phyloP scores from a whole-genome alignment of 2,113 vertebrate species.

The Lasiurus borealis region DNA sequence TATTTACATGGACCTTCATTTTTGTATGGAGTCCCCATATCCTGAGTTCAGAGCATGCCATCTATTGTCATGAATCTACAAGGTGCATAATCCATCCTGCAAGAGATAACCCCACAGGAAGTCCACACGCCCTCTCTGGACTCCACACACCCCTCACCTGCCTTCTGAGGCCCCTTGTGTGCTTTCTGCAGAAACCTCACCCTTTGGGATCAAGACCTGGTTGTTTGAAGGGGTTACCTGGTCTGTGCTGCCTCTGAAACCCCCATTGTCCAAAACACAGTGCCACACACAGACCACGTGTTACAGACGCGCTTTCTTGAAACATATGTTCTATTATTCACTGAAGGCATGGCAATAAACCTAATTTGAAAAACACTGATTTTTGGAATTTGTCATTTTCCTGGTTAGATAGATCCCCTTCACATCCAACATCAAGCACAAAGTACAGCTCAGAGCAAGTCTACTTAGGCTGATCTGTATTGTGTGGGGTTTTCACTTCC shows the following conservation, averaged over 20 bases:
- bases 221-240: not conserved
- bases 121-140: not conserved
- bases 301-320: not conserved
- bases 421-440: not conserved
- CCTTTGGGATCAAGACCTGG: fast-evolving
- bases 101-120: not conserved
- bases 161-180: not conserved
- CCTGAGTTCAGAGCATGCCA: not conserved
- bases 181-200: not conserved
- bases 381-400: not conserved
- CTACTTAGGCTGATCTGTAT: too few species aligned
- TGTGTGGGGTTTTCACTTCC: too few species aligned
- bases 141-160: fast-evolving
- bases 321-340: not conserved
- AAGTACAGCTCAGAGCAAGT: too few species aligned
- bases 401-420: not conserved
- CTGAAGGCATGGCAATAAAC: not conserved
- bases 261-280: too few species aligned
- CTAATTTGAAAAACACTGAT: not conserved
- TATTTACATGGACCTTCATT: not conserved
- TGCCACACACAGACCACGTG: fast-evolving
- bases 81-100: not conserved
- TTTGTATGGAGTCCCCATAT: too few species aligned
- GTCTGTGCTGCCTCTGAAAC: not conserved
- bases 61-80: not conserved